These are phyloP conservation scores for Parapsyche elsis DNA, from an alignment of 1,140 invertebrate genomes.

Conservation along the genomic window DNA sequence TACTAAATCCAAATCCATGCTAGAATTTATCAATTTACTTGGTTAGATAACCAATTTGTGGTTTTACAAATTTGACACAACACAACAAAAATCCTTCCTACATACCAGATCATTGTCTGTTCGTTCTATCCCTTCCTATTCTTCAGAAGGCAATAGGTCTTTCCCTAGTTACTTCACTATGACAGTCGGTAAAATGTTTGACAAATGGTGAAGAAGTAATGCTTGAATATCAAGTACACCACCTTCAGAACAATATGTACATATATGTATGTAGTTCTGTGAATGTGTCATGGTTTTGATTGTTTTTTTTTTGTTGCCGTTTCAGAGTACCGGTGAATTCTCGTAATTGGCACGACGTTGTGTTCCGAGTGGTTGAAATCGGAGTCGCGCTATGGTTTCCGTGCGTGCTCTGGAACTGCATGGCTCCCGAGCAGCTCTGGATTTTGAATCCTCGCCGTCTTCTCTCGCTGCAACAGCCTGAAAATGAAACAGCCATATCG, in stretches of 20 bases:
- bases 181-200: too few species aligned
- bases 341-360: slow-evolving; percentile 90
- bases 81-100: too few species aligned
- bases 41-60: too few species aligned
- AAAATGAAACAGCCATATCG: slow-evolving; percentile 19
- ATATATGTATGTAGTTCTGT: background rate
- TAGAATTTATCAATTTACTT: too few species aligned
- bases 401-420: slow-evolving; percentile 92
- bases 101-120: too few species aligned
- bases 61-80: too few species aligned
- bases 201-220: too few species aligned
- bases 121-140: too few species aligned
- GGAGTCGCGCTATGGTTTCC: slow-evolving; percentile 96
- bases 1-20: background rate
- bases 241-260: too few species aligned
- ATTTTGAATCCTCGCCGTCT: slow-evolving; percentile 91
- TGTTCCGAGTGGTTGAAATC: slow-evolving; percentile 91
- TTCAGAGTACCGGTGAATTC: slow-evolving; percentile 85
- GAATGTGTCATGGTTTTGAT: background rate
- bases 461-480: slow-evolving; percentile 70
- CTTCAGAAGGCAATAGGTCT: too few species aligned
- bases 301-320: slow-evolving; percentile 44
- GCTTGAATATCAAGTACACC: too few species aligned
- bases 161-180: too few species aligned
- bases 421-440: slow-evolving; percentile 94